Evolutionary conservation across 2,888 invertebrate species (phyloP).

Genomic region (Beris morrisii): DNA sequence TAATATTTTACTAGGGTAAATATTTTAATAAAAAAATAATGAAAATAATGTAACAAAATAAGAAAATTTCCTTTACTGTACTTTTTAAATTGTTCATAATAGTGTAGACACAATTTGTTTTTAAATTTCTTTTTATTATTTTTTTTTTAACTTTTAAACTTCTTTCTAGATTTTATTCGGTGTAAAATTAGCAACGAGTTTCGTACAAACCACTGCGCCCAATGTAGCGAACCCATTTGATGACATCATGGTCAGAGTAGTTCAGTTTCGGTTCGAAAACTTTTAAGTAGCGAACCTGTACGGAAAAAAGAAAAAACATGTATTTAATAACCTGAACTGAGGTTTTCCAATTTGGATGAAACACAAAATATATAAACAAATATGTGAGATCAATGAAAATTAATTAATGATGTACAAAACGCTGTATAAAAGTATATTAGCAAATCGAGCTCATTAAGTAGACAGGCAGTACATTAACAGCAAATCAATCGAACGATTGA

Average conservation of each 20-base stretch:
- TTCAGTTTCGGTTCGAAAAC: slow-evolving; percentile 99
- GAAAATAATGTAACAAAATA: slow-evolving; percentile 22
- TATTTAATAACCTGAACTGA: too few relatives aligned
- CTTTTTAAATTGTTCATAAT: slow-evolving; percentile 26
- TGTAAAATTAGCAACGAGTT: slow-evolving; percentile 81
- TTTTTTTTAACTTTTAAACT: slow-evolving; percentile 8
- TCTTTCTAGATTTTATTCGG: slow-evolving; percentile 1
- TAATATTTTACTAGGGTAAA: background rate
- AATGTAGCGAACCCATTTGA: slow-evolving; percentile 99
- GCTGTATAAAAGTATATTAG: too few relatives aligned
- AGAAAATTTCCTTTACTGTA: slow-evolving; percentile 11
- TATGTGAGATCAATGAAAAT: too few relatives aligned
- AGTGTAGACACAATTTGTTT: slow-evolving; percentile 19
- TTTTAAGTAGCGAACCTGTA: slow-evolving; percentile 91
- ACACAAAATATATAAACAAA: too few relatives aligned
- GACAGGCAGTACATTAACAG: too few relatives aligned
- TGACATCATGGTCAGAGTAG: slow-evolving; percentile 99
- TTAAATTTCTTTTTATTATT: slow-evolving; percentile 14
- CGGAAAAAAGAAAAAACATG: slow-evolving; percentile 21
- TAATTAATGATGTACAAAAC: too few relatives aligned
- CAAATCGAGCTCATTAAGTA: too few relatives aligned
- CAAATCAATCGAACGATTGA: too few relatives aligned
- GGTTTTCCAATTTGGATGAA: too few relatives aligned
- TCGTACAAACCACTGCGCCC: slow-evolving; percentile 99
- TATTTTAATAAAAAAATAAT: background rate